phyloP scores from a whole-genome alignment of 35 echinoderm and acorn worm genomes.

The Ophiothrix spiculata region DNA sequence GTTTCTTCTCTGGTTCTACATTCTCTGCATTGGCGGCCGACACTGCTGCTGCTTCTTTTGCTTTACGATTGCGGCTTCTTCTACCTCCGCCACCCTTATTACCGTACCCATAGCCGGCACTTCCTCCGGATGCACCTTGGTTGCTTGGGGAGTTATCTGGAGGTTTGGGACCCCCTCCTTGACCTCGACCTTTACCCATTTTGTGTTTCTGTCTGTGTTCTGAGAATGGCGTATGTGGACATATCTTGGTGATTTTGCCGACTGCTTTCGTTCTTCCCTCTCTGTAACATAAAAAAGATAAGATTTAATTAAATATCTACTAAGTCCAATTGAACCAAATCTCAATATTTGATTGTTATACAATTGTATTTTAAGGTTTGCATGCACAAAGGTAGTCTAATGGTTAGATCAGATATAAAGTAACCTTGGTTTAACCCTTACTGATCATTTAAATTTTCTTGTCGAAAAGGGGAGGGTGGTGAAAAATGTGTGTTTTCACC shows the following conservation, averaged over 20 bases:
- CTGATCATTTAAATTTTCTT: too few relatives aligned
- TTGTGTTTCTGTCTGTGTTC: constrained; percentile 81
- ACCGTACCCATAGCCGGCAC: constrained; percentile 7
- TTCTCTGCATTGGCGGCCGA: neutral
- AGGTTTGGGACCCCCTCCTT: constrained; percentile 56
- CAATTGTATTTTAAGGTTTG: neutral
- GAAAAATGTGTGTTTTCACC: too few relatives aligned
- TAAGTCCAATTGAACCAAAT: too few relatives aligned
- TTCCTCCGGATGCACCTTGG: neutral
- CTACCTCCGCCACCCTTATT: constrained; percentile 31
- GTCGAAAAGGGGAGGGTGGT: too few relatives aligned
- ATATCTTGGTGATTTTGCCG: constrained; percentile 84
- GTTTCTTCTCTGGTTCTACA: constrained; percentile 8
- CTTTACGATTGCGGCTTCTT: constrained; percentile 32
- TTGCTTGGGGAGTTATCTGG: constrained; percentile 37
- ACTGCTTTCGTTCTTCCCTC: constrained; percentile 98
- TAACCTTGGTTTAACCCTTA: too few relatives aligned
- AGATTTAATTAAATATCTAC: too few relatives aligned
- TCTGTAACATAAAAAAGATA: constrained; percentile 46
- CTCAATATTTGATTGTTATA: too few relatives aligned
- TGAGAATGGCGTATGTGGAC: constrained; percentile 51
- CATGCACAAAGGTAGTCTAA: neutral
- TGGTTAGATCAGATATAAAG: neutral
- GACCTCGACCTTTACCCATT: constrained; percentile 64
- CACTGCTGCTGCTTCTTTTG: neutral